A percentile compares a stretch with the other conserved stretches of the same genome.
phyloP scores from a whole-genome alignment of 2,888 invertebrate species.

The Habroteleia sp. region DNA sequence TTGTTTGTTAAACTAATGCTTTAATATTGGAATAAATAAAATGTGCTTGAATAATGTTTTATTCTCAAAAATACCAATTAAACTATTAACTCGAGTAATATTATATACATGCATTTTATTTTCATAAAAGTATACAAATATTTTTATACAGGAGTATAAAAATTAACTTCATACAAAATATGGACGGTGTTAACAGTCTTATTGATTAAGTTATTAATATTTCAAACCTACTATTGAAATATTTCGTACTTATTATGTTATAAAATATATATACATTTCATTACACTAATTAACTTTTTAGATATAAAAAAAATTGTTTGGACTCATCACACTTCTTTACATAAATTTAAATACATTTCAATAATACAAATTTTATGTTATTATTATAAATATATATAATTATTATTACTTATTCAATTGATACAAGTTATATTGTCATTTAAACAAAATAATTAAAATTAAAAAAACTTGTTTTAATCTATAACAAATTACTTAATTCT shows the following conservation, averaged over 20 bases:
- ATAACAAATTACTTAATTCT: too few species aligned
- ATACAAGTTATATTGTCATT: too few species aligned
- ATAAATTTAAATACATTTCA: too few species aligned
- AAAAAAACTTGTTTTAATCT: too few species aligned
- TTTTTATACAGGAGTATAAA: conserved; percentile 34
- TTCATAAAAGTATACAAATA: conserved; percentile 15
- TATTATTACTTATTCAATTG: too few species aligned
- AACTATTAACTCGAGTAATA: not conserved
- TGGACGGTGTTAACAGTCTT: conserved; percentile 54
- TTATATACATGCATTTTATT: conserved; percentile 48
- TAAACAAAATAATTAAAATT: too few species aligned
- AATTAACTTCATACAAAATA: conserved; percentile 24
- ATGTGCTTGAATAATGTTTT: conserved; percentile 1
- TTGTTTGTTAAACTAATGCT: too few species aligned
- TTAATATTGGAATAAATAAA: too few species aligned
- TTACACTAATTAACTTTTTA: conserved; percentile 13
- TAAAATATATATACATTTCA: conserved; percentile 15
- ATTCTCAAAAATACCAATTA: not conserved
- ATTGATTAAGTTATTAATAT: conserved; percentile 25
- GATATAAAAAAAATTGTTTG: too few species aligned
- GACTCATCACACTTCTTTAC: too few species aligned
- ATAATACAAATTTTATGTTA: too few species aligned
- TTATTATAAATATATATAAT: too few species aligned
- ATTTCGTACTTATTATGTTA: conserved; percentile 20
- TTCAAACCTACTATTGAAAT: conserved; percentile 13